Evolutionary conservation across 2,113 vertebrate genomes (phyloP), one percentile per base, ranked within the genome.

Genomic region (Lepisosteus oculatus): DNA sequence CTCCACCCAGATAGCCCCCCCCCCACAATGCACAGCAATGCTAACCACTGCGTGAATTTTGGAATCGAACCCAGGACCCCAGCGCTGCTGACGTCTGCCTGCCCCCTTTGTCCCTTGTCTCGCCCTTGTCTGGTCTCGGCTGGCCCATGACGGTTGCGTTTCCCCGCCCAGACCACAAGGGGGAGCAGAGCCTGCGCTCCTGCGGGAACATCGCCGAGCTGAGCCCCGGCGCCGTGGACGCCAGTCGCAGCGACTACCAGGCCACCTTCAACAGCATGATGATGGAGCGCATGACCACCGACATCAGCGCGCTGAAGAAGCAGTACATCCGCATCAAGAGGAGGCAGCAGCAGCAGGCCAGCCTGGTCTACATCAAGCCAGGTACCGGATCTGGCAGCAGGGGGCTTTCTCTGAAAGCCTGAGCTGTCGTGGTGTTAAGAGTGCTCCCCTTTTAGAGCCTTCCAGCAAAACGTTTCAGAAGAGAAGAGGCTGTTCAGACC

Each of bases 251-350:
- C 0, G 96, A 99, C 43, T 96, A 97, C 82, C 95, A 97, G 0
- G 95, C 95, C 0, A 93, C 93, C 17, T 95, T 98, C 80, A 98
- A 97, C 90, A 96, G 96, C 74, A 98, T 99, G 97, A 97, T 99
- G 96, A 92, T 93, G 95, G 97, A 99, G 66, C 92, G 97, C 3
- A 99, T 99, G 97, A 99, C 93, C 83, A 99, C 95, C 0, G 97
- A 99, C 78, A 98, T 99, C 85, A 90, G 82, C 0, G 97, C 96
- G 0, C 89, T 99, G 69, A 97, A 95, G 85, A 94, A 92, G 77
- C 97, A 99, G 69, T 99, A 99, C 74, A 86, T 93, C 0, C 92
- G 97, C 67, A 96, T 98, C 84, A 98, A 96, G 83, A 94, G 93
- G 84, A 92, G 94, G 65, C 97, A 99, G 78, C 96, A 96, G 84